Evolutionary conservation across 2,797 vertebrate genomes (phyloP).

Genomic region (Erithacus rubecula): DNA sequence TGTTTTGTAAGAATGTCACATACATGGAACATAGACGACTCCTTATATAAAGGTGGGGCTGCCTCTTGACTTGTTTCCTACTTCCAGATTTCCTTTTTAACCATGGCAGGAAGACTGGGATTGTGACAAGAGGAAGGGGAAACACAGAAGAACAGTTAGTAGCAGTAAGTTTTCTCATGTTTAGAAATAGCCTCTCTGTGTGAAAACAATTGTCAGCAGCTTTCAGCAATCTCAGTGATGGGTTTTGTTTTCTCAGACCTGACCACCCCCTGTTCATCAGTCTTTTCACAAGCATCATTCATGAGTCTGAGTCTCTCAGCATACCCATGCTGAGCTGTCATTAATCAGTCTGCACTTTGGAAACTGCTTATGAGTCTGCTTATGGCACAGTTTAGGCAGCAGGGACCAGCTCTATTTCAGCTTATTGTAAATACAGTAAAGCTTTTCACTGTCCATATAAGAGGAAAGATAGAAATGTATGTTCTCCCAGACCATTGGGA

Average conservation of each 20-base stretch:
- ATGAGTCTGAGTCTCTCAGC: not conserved
- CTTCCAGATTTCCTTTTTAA: constrained; percentile 14
- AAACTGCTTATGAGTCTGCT: not conserved
- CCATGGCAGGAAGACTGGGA: not conserved
- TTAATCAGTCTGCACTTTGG: not conserved
- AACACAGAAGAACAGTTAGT: not conserved
- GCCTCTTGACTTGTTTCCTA: not conserved
- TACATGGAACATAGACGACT: not conserved
- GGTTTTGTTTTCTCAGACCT: constrained; percentile 12
- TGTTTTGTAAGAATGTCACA: not conserved
- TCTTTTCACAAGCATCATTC: not conserved
- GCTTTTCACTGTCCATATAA: not conserved
- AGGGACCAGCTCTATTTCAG: not conserved
- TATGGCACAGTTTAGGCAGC: not conserved
- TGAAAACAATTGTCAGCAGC: not conserved
- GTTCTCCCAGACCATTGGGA: not conserved
- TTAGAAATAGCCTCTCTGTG: not conserved
- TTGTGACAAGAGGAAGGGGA: not conserved
- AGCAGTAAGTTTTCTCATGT: not conserved
- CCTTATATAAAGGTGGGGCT: not conserved
- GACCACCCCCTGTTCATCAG: not conserved
- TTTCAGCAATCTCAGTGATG: not conserved
- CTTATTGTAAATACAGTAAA: not conserved
- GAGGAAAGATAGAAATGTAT: not conserved
- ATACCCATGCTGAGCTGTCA: not conserved